These are phyloP conservation scores for Nasonia vitripennis DNA, from an alignment of 1,140 invertebrate species.

Conservation along the genomic window DNA sequence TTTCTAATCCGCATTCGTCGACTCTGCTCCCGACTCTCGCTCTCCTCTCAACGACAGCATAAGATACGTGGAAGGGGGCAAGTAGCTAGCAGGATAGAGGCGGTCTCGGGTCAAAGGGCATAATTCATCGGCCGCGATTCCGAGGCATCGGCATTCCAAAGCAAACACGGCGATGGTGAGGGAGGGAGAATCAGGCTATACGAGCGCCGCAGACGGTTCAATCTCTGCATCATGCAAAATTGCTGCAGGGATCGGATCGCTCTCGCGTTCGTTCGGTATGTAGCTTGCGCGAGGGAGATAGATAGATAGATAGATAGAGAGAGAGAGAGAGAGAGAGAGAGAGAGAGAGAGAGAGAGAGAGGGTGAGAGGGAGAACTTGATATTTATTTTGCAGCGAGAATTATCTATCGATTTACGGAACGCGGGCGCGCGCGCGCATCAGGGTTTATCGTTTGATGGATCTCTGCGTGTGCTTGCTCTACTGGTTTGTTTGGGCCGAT, in stretches of 20 bases:
- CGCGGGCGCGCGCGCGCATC: neutral
- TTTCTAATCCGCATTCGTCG: constrained; percentile 1
- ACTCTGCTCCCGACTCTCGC: neutral
- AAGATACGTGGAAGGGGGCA: neutral
- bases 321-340: no score
- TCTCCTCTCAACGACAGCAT: neutral
- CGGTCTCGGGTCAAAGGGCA: constrained; percentile 26
- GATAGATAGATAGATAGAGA: no score
- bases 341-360: no score
- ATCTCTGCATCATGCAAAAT: constrained; percentile 67
- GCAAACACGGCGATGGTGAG: constrained; percentile 15
- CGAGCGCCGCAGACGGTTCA: constrained; percentile 53
- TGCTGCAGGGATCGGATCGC: constrained; percentile 55
- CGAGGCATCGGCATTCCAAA: constrained; percentile 40
- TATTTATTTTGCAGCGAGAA: constrained; percentile 20
- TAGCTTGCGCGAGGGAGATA: neutral
- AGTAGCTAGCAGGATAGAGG: no score
- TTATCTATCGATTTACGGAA: constrained; percentile 18
- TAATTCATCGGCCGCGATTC: constrained; percentile 46
- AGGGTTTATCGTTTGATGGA: constrained; percentile 9
- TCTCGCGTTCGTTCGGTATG: neutral
- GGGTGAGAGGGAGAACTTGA: neutral
- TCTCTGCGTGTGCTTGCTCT: neutral
- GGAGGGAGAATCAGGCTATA: neutral
- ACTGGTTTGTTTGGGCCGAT: neutral